These are phyloP conservation scores for Chymomyza amoena DNA, from an alignment of 2,888 invertebrate species.

Conservation along the genomic window DNA sequence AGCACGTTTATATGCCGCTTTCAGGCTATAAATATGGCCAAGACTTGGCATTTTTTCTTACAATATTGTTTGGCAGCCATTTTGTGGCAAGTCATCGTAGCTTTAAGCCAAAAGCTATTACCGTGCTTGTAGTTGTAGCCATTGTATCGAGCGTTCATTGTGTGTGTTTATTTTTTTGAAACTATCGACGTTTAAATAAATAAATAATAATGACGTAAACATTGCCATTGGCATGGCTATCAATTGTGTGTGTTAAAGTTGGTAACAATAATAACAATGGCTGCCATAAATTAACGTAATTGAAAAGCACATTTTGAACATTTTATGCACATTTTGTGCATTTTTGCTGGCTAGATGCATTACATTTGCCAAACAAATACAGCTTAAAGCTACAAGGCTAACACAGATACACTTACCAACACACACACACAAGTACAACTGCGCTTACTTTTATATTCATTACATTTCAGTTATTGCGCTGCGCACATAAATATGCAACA, in stretches of 20 bases:
- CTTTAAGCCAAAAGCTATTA: not conserved
- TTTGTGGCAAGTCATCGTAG: not conserved
- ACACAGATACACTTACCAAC: not conserved
- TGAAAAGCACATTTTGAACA: slow-evolving; percentile 47
- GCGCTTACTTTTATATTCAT: slow-evolving; percentile 58
- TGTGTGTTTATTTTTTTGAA: not conserved
- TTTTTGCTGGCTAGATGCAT: slow-evolving; percentile 1
- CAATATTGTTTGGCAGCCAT: not conserved
- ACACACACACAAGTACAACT: not conserved
- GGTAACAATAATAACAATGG: slow-evolving; percentile 5
- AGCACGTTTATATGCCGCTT: not conserved
- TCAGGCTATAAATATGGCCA: not conserved
- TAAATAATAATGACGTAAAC: slow-evolving; percentile 65
- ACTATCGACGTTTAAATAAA: slow-evolving; percentile 41
- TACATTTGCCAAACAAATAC: not conserved
- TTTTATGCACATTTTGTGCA: slow-evolving; percentile 22
- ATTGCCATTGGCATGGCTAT: slow-evolving; percentile 61
- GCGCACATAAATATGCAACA: slow-evolving; percentile 68
- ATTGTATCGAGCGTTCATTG: not conserved
- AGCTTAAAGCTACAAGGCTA: not conserved
- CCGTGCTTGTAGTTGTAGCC: not conserved
- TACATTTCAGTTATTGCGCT: slow-evolving; percentile 41
- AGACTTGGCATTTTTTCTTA: not conserved
- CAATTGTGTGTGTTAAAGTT: slow-evolving; percentile 47
- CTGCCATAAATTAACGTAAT: slow-evolving; percentile 68